Base-by-base conservation (phyloP, 1,140 invertebrate species). In the Harpegnathos saltator region DNA sequence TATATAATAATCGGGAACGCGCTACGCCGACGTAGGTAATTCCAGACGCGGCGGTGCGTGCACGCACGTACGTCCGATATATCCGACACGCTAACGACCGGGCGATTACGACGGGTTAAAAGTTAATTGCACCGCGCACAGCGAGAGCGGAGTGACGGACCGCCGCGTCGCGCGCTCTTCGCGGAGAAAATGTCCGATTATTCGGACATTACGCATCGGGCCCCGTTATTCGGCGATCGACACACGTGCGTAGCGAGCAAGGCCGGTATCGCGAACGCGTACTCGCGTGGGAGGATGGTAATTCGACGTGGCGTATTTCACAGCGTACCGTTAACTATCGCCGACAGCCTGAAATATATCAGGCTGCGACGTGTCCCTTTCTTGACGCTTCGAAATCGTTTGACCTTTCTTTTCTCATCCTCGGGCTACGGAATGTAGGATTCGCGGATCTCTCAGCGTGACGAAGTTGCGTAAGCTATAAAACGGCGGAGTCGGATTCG, bases 51-150 rank as follows among this genome's bases (percentile, higher is more conserved):
- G 52, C 22, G 26, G 3, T 71, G 52, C 77, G 24, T 33, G 78
- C 78, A 52, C 22, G 81, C 61, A 75, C 69, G 11, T 44, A 33
- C 15, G 24, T 48, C 68, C 38, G 82, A 83, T 68, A 83, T 68
- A 78, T 78, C 56, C 82, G 61, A 68, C 73, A 74, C 73, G 73
- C 61, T 66, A 77, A 83, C 24, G 54, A 66, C 38, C 52, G 19
- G 26, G 77, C 82, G 85, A 90, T 90, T 89, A 90, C 74, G 65
- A 69, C 52, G 85, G 85, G 89, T 88, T 87, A 88, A 89, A 89
- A 86, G 89, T 86, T 89, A 89, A 90, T 90, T 90, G 87, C 85
- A 58, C 56, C 83, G 52, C 22, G 50, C 0, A 24, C 12, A 26
- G n/a, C n/a, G 29, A 15, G 22, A 11, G 4, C 22, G 26, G 58